Evolutionary conservation across 1,140 invertebrate genomes (phyloP), one percentile per base, ranked within the genome.

Genomic region (Meloidogyne exigua): DNA sequence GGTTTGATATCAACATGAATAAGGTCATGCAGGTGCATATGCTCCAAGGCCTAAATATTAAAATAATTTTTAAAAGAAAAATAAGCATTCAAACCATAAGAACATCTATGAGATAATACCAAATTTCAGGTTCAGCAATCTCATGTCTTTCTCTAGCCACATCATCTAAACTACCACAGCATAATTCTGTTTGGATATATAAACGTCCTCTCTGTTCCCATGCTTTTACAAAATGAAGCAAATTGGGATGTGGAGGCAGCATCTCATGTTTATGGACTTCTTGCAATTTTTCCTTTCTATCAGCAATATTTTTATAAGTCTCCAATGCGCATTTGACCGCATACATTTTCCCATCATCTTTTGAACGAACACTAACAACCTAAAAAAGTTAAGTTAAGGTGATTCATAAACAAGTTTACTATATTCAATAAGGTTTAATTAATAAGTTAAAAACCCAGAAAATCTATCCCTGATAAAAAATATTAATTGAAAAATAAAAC

Each of bases 1-100:
- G 92, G 91, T 88, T 93, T 93, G 28, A 93, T 92, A 85, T 93
- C 92, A 86, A 93, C 89, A 86, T 93, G 92, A 42, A 93, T 89
- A 57, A 92, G 87, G 85, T 91, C 89, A 65, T 91, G 88, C 72
- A 91, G 89, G 87, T 92, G 92, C 18, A 92, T 88, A 81, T 92
- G 91, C 82, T 92, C 90, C 0, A 92, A 81, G 36, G 91, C 92
- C 80, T 83, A 49, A 28, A 81, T 72, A 80, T 75, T 75, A 32
- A 25, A n/a, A 11, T 39, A 39, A 4, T 62, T 72, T 44, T 72
- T 72, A 63, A 23, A 44, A 28, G 5, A 15, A 49, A 28, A 15
- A 25, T 36, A 44, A 68, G 0, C 10, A 32, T n/a, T n/a, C 15
- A 36, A 77, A 90, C 81, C 77, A 26, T 84, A 67, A 62, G 89